A percentile compares a stretch with the other conserved stretches of the same genome.
Evolutionary conservation across 2,888 invertebrate genomes (phyloP).

Genomic region (Perizoma flavofasciatum): DNA sequence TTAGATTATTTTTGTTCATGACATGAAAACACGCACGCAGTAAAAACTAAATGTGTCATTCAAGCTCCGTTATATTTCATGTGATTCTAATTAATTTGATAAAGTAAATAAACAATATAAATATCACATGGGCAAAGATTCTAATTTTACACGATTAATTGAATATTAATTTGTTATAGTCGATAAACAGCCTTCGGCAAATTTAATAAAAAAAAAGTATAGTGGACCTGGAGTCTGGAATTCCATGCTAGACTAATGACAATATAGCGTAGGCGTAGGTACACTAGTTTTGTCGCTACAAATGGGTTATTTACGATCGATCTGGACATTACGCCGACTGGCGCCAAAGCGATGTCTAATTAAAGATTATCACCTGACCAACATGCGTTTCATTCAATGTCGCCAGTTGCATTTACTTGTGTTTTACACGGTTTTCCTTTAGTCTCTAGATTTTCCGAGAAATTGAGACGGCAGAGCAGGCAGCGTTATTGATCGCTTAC

Average conservation of each 20-base stretch:
- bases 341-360: conserved; percentile 51
- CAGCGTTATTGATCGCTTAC: conserved; percentile 6
- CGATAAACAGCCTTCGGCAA: too few species aligned
- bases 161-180: conserved; percentile 2
- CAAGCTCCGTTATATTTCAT: too few species aligned
- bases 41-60: conserved; percentile 23
- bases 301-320: conserved; percentile 47
- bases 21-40: conserved; percentile 19
- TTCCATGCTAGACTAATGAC: conserved; percentile 32
- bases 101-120: too few species aligned
- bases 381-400: conserved; percentile 43
- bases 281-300: conserved; percentile 45
- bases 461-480: conserved; percentile 4
- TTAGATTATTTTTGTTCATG: not conserved
- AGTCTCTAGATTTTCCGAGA: conserved; percentile 9
- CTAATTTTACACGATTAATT: not conserved
- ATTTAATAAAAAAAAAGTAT: too few species aligned
- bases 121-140: too few species aligned
- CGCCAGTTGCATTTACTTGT: conserved; percentile 25
- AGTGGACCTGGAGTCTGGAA: conserved; percentile 37
- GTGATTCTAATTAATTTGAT: too few species aligned
- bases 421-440: conserved; percentile 4
- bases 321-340: conserved; percentile 42
- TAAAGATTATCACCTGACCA: conserved; percentile 55
- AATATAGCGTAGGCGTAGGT: conserved; percentile 33